Percentiles rank a stretch among this genome's conserved stretches.
These are phyloP conservation scores for Alfaro cultratus DNA, from an alignment of 2,797 vertebrate species.

Conservation along the genomic window DNA sequence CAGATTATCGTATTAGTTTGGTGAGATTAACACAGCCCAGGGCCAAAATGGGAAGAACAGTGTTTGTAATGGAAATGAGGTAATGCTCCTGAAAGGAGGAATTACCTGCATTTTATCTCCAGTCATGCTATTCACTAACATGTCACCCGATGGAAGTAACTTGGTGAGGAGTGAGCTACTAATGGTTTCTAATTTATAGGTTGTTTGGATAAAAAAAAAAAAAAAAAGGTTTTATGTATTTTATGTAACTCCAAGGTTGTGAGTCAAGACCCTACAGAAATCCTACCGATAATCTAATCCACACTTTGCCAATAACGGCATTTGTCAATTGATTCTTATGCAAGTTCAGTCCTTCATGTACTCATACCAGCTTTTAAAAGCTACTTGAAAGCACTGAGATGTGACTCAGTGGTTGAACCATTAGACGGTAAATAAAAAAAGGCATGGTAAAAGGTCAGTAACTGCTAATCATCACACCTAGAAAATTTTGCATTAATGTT, in stretches of 20 bases:
- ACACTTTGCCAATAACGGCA: background rate
- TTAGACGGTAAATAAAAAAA: background rate
- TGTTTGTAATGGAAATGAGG: conserved; percentile 18
- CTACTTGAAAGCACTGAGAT: background rate
- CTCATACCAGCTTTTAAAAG: background rate
- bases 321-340: background rate
- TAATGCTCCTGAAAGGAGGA: conserved; percentile 15
- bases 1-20: conserved; percentile 49
- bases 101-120: background rate
- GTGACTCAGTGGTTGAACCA: background rate
- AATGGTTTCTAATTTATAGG: background rate
- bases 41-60: conserved; percentile 35
- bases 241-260: background rate
- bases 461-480: background rate
- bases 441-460: background rate
- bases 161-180: background rate
- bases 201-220: background rate
- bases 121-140: background rate
- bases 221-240: background rate
- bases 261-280: background rate
- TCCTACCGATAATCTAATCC: background rate
- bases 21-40: conserved; percentile 39
- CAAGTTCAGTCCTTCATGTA: background rate
- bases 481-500: too few species aligned
- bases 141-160: background rate